A percentile compares a stretch with the other conserved stretches of the same genome.
These are phyloP conservation scores for Ceratosolen fusciceps DNA, from an alignment of 1,140 invertebrate species.

Conservation along the genomic window DNA sequence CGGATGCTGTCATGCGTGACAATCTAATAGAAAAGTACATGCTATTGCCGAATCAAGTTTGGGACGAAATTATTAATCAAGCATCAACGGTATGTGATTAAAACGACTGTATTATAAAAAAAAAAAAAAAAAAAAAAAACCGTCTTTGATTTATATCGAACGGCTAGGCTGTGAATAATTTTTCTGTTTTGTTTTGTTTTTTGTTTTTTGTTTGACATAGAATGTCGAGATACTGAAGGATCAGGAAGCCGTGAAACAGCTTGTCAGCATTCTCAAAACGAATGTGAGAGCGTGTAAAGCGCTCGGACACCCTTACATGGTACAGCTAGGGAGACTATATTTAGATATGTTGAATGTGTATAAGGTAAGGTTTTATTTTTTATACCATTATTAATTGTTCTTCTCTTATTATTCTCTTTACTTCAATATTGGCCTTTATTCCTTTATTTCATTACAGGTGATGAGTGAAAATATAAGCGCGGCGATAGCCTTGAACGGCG, in stretches of 20 bases:
- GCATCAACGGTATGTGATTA: conserved; percentile 83
- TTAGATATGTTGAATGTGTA: conserved; percentile 99
- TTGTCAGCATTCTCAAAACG: conserved; percentile 98
- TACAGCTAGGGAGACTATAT: conserved; percentile 96
- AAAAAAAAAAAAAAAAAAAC: no score
- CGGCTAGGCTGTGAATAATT: conserved; percentile 18
- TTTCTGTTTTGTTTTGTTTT: conserved; percentile 53
- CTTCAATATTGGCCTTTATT: no score
- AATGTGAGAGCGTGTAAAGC: conserved; percentile 99
- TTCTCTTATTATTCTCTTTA: no score
- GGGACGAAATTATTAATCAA: conserved; percentile 98
- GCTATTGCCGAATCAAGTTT: conserved; percentile 97
- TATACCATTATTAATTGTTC: conserved; percentile 20
- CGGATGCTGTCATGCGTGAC: conserved; percentile 91
- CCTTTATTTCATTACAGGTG: conserved; percentile 67
- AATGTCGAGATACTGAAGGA: conserved; percentile 98
- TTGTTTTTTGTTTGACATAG: no score
- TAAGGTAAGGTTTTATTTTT: conserved; percentile 78
- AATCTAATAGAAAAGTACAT: conserved; percentile 98
- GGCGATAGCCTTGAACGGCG: conserved; percentile 95
- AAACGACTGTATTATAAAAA: conserved; percentile 26
- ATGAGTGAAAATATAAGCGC: conserved; percentile 99
- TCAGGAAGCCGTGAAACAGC: conserved; percentile 95
- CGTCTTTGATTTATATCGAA: no score
- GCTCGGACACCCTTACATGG: conserved; percentile 95